Percentiles rank a stretch among this genome's conserved stretches.
Conservation (phyloP, 2,888 invertebrate genomes). For the Teleogryllus oceanicus region DNA sequence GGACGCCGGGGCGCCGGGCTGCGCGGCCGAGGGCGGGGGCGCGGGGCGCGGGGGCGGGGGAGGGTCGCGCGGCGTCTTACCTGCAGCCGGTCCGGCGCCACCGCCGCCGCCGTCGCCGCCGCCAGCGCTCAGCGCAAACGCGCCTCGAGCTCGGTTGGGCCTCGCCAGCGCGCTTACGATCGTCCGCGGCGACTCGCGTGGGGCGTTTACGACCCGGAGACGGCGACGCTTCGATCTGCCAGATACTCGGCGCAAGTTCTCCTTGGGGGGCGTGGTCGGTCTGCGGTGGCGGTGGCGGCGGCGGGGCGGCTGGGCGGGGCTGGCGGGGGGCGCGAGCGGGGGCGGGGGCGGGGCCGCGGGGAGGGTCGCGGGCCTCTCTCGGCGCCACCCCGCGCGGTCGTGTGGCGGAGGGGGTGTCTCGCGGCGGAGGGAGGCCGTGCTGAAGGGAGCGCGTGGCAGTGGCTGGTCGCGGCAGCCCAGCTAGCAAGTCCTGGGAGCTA, state of each 20-base stretch:
- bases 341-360: not conserved
- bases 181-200: too few relatives aligned
- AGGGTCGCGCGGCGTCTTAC: not conserved
- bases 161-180: too few relatives aligned
- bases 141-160: too few relatives aligned
- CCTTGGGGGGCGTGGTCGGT: too few relatives aligned
- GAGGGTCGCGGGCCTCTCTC: not conserved
- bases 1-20: not conserved
- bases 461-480: not conserved
- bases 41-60: not conserved
- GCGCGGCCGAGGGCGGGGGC: not conserved
- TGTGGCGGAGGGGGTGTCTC: conserved; percentile 18
- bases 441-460: conserved; percentile 7
- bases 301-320: too few relatives aligned
- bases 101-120: not conserved
- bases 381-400: conserved; percentile 18
- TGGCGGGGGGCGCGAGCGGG: too few relatives aligned
- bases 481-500: conserved; percentile 22
- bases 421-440: not conserved
- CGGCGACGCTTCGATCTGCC: too few relatives aligned
- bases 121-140: not conserved
- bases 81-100: not conserved
- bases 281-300: too few relatives aligned
- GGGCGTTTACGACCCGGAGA: too few relatives aligned
- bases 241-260: too few relatives aligned